These are phyloP conservation scores for Enoplosus armatus DNA, from an alignment of 2,797 vertebrate species.

Conservation along the genomic window DNA sequence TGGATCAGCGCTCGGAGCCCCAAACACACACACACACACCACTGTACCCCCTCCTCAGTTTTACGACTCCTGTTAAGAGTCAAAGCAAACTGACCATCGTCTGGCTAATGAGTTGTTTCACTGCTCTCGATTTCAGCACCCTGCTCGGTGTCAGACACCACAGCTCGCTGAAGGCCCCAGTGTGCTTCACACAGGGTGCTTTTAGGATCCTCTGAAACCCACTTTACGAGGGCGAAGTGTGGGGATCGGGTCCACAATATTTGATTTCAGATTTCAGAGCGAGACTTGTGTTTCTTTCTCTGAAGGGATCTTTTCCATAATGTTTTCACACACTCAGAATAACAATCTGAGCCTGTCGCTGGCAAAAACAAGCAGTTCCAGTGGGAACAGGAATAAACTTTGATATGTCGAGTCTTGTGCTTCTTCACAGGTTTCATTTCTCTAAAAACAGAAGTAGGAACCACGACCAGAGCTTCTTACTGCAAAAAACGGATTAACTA, in stretches of 20 bases:
- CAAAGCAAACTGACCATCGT: constrained; percentile 42
- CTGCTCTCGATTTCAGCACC: constrained; percentile 14
- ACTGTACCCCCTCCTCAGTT: constrained; percentile 34
- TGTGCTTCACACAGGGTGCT: background rate
- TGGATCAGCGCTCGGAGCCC: constrained; percentile 52
- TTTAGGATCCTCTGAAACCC: background rate
- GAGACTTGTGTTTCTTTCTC: too few species aligned
- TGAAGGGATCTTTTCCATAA: too few species aligned
- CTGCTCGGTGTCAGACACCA: background rate
- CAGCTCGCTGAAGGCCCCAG: background rate
- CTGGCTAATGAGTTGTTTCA: constrained; percentile 45
- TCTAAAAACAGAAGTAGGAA: too few species aligned
- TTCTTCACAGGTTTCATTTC: too few species aligned
- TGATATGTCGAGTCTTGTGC: too few species aligned
- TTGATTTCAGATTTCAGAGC: too few species aligned
- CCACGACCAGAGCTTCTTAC: too few species aligned
- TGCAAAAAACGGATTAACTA: too few species aligned
- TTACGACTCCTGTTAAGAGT: constrained; percentile 61
- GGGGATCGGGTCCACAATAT: background rate
- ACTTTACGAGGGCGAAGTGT: rapidly evolving
- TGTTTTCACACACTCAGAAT: too few species aligned
- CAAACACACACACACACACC: constrained; percentile 12
- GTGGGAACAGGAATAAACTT: too few species aligned
- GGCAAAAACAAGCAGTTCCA: too few species aligned
- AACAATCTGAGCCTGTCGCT: too few species aligned